Evolutionary conservation across 2,113 vertebrate species (phyloP), one percentile per base, ranked within the genome.

Genomic region (Rhinopomastus cyanomelas): DNA sequence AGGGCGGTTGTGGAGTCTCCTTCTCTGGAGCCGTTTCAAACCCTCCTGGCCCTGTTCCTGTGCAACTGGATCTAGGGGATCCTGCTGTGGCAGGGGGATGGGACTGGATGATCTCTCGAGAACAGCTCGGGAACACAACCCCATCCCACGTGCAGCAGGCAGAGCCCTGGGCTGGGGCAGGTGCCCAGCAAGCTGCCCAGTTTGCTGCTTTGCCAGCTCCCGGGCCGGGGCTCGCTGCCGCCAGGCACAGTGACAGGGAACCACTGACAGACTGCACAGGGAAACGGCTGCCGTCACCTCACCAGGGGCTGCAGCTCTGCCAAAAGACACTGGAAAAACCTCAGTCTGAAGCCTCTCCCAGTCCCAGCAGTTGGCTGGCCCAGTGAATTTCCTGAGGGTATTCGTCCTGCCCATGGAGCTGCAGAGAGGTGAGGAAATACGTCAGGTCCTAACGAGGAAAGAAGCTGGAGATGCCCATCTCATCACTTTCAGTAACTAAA

Each of bases 131-230:
- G 29, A 14, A 26, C 39, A 15, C 39, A 67, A 56, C 11, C 4
- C 21, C 13, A 46, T 22, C 51, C 16, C 48, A 3, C 42, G 53
- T 6, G 22, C 6, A 19, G 61, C 34, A 16, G 22, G 55, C 42
- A 0, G 6, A 74, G 67, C 60, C 61, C 53, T 4, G 0, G 53
- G 21, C 16, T 5, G 16, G 5, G 8, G 59, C 60, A 36, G 30
- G 48, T 51, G 46, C 30, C 10, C 46, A 14, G 2, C 0, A 0
- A 8, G 5, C 12, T 18, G 37, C 1, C 37, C 12, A 3, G 3
- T 14, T 21, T 17, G 2, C n/a, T 13, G 51, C 68, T 30, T 13
- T 10, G 6, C 52, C 18, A 30, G 6, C 29, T 16, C 57, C 11
- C 44, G 46, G 11, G 20, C n/a, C 42, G 2, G 5, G 18, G 12